Evolutionary conservation across 2,888 invertebrate species (phyloP), one percentile per base, ranked within the genome.

Genomic region (Pheosia gnoma): DNA sequence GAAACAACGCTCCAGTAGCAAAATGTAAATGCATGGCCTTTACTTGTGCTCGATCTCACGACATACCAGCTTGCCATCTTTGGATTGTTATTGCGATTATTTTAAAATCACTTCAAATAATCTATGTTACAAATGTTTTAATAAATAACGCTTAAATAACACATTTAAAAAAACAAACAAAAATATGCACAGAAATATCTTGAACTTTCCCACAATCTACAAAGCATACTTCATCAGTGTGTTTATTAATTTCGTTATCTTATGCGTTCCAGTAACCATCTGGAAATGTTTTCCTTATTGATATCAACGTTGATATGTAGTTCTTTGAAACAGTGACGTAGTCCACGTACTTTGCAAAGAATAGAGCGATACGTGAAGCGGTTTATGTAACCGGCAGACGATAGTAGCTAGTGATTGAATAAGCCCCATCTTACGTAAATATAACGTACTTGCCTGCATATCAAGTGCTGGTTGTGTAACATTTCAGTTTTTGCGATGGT

Each of bases 11-110:
- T 84, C 81, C 83, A 84, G 81, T 85, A 85, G 81, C 82, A 84
- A 90, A 25, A 91, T 89, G 89, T 89, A 89, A 90, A 88, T 87
- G 84, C 81, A 84, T 87, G 88, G 85, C 90, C 90, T 91, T 85
- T 87, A 84, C 83, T 86, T 83, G 82, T 80, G 75, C 83, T 82
- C 83, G 81, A 85, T 86, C 83, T 82, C 81, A 83, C 82, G 78
- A 70, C 67, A 76, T 74, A 70, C 68, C 67, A 4, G 68, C 67
- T 65, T 25, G 25, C 25, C 25, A 25, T 25, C 25, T 25, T 25
- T 25, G 25, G 25, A 25, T 25, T 25, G 70, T 64, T 67, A 53
- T 53, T n/a, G n/a, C n/a, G 25, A 25, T 2, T 2, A 25, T 25
- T 25, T 25, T 25, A 25, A 25, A 25, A 25, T 25, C 25, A 25